These are phyloP conservation scores for Nesometra sesokonis DNA, from an alignment of 35 echinoderm and acorn worm species.

Conservation along the genomic window DNA sequence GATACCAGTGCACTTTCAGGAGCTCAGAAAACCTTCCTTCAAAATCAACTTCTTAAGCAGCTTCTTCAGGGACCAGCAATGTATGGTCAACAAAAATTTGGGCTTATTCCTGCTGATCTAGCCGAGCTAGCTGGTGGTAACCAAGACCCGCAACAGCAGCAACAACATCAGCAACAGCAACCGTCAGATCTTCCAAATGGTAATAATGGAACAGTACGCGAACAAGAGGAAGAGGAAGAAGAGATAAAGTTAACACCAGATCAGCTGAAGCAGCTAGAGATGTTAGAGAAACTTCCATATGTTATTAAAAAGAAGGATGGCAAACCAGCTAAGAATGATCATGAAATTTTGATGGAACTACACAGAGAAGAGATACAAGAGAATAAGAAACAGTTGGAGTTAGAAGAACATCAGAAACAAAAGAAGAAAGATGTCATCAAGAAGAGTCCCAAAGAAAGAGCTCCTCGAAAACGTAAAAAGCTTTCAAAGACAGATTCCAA, in stretches of 20 bases:
- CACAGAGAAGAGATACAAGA: constrained; percentile 54
- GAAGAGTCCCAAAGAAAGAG: constrained; percentile 71
- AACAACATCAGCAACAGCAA: not conserved
- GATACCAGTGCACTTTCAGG: not conserved
- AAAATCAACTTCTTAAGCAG: constrained; percentile 78
- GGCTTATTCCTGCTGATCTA: not conserved
- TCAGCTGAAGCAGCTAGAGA: constrained; percentile 91
- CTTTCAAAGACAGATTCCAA: constrained; percentile 36
- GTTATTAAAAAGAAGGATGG: constrained; percentile 75
- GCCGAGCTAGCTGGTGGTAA: not conserved
- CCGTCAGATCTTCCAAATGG: not conserved
- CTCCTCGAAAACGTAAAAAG: constrained; percentile 28
- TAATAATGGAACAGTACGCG: not conserved
- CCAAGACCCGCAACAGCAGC: not conserved
- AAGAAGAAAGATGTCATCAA: constrained; percentile 60
- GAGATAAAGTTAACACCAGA: constrained; percentile 66
- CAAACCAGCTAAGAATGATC: constrained; percentile 69
- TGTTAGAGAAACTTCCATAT: constrained; percentile 85
- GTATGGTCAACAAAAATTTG: not conserved
- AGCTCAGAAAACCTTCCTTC: constrained; percentile 23
- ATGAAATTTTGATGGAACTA: constrained; percentile 72
- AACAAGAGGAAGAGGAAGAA: constrained; percentile 51
- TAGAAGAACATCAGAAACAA: constrained; percentile 20
- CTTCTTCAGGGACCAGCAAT: constrained; percentile 70
- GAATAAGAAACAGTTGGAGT: not conserved